A percentile compares a stretch with the other conserved stretches of the same genome.
Conservation (phyloP, 2,888 invertebrate genomes). For the Serrognathus titanus region DNA sequence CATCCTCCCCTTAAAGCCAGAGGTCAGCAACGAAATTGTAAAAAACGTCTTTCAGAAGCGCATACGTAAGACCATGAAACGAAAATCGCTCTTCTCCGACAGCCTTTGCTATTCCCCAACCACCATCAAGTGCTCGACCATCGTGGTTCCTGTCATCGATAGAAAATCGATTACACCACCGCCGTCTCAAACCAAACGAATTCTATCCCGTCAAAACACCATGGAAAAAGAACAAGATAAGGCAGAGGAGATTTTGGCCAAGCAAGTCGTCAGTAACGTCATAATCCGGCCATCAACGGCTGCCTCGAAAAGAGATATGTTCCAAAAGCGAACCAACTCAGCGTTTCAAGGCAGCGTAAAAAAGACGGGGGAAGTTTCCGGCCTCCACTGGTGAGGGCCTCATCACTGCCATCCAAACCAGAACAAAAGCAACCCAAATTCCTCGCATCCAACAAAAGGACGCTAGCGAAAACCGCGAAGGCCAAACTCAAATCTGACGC, state of each 20-base stretch:
- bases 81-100: slow-evolving; percentile 16
- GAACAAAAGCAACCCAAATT: slow-evolving; percentile 34
- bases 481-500: slow-evolving; percentile 14
- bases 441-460: slow-evolving; percentile 35
- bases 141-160: slow-evolving; percentile 38
- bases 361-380: slow-evolving; percentile 24
- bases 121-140: slow-evolving; percentile 21
- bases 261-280: neutral
- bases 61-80: slow-evolving; percentile 23
- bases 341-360: slow-evolving; percentile 38
- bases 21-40: slow-evolving; percentile 16
- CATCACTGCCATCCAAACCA: slow-evolving; percentile 39
- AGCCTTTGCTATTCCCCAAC: slow-evolving; percentile 13
- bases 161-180: slow-evolving; percentile 15
- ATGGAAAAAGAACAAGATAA: slow-evolving; percentile 4
- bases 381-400: slow-evolving; percentile 40
- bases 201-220: neutral
- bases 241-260: neutral
- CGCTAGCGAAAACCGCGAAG: slow-evolving; percentile 24
- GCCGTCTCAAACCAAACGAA: slow-evolving; percentile 2
- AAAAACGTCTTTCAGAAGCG: slow-evolving; percentile 32
- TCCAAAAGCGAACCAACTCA: slow-evolving; percentile 44
- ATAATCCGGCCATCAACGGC: slow-evolving; percentile 36
- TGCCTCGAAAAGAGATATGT: slow-evolving; percentile 39
- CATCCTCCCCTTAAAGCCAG: slow-evolving; percentile 22